phyloP scores from a whole-genome alignment of 2,888 invertebrate genomes.

The Chymomyza caudatula region DNA sequence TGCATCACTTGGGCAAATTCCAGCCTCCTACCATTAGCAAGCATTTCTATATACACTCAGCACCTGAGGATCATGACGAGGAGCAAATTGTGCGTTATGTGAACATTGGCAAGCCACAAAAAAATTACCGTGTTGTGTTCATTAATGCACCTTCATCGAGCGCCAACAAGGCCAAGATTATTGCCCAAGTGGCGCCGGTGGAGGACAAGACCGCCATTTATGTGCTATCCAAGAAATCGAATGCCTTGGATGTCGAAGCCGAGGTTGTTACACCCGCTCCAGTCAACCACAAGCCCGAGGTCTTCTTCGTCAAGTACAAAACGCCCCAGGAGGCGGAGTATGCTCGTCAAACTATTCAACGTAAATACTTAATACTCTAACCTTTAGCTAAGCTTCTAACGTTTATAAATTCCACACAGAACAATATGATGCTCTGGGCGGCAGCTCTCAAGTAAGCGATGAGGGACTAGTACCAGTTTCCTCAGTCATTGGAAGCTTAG shows the following conservation, averaged over 20 bases:
- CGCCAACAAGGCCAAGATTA: constrained; percentile 69
- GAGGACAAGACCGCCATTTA: constrained; percentile 78
- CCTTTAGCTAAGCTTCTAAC: no score
- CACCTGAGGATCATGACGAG: constrained; percentile 75
- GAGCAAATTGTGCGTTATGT: constrained; percentile 73
- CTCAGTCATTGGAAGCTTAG: constrained; percentile 71
- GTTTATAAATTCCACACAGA: constrained; percentile 40
- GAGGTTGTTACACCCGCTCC: constrained; percentile 73
- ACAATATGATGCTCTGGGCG: constrained; percentile 75
- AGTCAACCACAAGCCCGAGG: constrained; percentile 74
- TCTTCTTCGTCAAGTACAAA: constrained; percentile 77
- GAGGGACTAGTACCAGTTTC: constrained; percentile 73
- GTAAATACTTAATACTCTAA: constrained; percentile 32
- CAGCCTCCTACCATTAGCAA: constrained; percentile 71
- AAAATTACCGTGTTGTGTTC: constrained; percentile 76
- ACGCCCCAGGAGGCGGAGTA: constrained; percentile 75
- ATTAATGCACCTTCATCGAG: constrained; percentile 75
- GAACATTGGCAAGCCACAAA: constrained; percentile 72
- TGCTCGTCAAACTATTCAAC: constrained; percentile 76
- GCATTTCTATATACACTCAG: constrained; percentile 75
- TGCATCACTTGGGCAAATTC: constrained; percentile 59
- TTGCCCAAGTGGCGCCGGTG: constrained; percentile 72
- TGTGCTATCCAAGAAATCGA: constrained; percentile 75
- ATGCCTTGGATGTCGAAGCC: constrained; percentile 68
- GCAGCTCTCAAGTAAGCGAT: constrained; percentile 61